Evolutionary conservation across 2,888 invertebrate genomes (phyloP), one percentile per base, ranked within the genome.

Genomic region (Ormyrus rosae): DNA sequence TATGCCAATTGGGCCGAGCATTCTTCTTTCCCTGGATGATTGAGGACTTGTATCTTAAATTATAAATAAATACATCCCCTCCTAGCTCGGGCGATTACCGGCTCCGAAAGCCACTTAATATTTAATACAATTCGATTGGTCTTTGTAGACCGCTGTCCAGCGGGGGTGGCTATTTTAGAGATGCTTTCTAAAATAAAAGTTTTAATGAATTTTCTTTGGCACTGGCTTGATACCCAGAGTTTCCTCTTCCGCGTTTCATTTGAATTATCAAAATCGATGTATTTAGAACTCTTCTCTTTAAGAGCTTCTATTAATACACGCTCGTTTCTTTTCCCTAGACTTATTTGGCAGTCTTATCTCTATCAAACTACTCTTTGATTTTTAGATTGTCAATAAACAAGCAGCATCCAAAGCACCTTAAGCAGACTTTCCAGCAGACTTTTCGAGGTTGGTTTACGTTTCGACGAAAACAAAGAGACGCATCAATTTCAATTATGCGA

Each of bases 401-500:
- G 19, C 19, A 19, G 19, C 19, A 19, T 19, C 19, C n/a, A 64
- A 7, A 19, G 1, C 46, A 6, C 11, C n/a, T n/a, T n/a, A n/a
- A n/a, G n/a, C n/a, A n/a, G 19, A 19, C 19, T 19, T 19, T 19
- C 19, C 19, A 19, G 1, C 19, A 19, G 19, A 19, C 19, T 19
- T 19, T 19, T 19, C n/a, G n/a, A n/a, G n/a, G n/a, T 81, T 77
- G 80, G 63, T 76, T 34, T 6, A 13, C 55, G 50, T 64, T 67
- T 45, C 60, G 53, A 55, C 73, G 11, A 65, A 68, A 72, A 58
- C 68, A 1, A 19, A 60, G 56, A 75, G 48, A 71, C 19, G 19
- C 72, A 64, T 81, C 64, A 73, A 80, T 80, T 80, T 76, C 56
- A 69, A 69, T 77, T 67, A 68, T 50, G 60, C 5, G 63, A 67